Evolutionary conservation across 2,888 invertebrate genomes (phyloP), one percentile per base, ranked within the genome.

Genomic region (Vesta saturnalis): DNA sequence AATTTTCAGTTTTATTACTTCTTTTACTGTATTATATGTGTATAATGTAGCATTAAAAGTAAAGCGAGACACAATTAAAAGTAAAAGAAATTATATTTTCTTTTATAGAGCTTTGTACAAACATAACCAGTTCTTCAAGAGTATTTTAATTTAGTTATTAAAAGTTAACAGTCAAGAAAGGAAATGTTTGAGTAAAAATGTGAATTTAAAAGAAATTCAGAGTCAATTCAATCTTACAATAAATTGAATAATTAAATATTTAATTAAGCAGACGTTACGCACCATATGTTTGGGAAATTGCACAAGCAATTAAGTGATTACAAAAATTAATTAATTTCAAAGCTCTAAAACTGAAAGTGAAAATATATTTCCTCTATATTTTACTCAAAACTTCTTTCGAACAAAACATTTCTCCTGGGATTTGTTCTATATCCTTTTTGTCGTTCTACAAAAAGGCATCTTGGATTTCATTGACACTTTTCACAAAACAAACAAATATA

Each of bases 401-500:
- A 39, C 39, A 39, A 39, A 39, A n/a, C 12, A n/a, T 39, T 39
- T 39, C 39, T 39, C 39, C n/a, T 39, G 39, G 39, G 39, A 39
- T 39, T 39, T 6, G 39, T 39, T 39, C 39, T 6, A 39, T 39
- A 35, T 39, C 18, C 30, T 23, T 0, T 15, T 14, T 30, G 18
- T 21, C 16, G 23, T 46, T 16, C 14, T 59, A 30, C 52, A 70
- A 71, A 67, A 71, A 69, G 70, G 70, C 64, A 72, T 72, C 73
- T 69, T 69, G 62, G 69, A 67, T 71, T 69, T 71, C 75, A 75
- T 78, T 76, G 75, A 76, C 76, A 77, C 75, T 72, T 66, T 70
- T 61, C 54, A 61, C 62, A 73, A 77, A 79, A 78, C 78, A 78
- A 79, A 79, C 78, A 79, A 80, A 73, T 75, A 73, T 65, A 57